Conservation (phyloP, 2,113 vertebrate genomes). For the Clarias gariepinus region DNA sequence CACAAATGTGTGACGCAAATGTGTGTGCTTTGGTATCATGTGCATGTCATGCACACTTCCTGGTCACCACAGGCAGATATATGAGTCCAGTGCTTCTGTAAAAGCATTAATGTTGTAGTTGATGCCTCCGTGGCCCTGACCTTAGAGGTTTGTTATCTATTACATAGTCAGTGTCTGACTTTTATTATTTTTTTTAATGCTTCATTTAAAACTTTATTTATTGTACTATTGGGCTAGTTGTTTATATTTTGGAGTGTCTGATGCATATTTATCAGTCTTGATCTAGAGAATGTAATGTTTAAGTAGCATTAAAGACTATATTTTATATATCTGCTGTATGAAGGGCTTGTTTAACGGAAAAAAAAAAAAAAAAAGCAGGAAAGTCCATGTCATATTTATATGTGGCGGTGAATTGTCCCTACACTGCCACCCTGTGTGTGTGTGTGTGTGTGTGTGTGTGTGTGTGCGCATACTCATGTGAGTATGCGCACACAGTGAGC, state of each 20-base stretch:
- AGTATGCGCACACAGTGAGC: too few species aligned
- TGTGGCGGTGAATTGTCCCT: constrained; percentile 43
- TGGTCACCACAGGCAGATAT: neutral
- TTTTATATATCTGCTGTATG: constrained; percentile 41
- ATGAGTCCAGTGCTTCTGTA: neutral
- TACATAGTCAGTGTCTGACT: constrained; percentile 47
- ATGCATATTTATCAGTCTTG: constrained; percentile 81
- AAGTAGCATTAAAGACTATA: constrained; percentile 70
- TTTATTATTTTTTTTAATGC: constrained; percentile 66
- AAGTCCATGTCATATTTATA: constrained; percentile 46
- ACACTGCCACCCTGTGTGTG: constrained; percentile 14
- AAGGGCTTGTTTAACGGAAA: neutral
- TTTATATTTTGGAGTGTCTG: constrained; percentile 79
- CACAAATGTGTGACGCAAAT: constrained; percentile 27
- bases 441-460: constrained; percentile 33
- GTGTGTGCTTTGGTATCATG: neutral
- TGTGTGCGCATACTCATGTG: neutral
- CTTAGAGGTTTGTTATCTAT: constrained; percentile 30
- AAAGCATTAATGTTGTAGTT: neutral
- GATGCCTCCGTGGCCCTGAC: neutral
- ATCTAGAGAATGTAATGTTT: constrained; percentile 79
- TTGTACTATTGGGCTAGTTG: constrained; percentile 79
- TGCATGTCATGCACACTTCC: neutral
- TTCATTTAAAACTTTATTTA: constrained; percentile 64
- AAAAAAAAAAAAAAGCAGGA: neutral